A percentile compares a stretch with the other conserved stretches of the same genome.
Conservation (phyloP, 2,113 vertebrate species). For the Dicerorhinus sumatrensis region DNA sequence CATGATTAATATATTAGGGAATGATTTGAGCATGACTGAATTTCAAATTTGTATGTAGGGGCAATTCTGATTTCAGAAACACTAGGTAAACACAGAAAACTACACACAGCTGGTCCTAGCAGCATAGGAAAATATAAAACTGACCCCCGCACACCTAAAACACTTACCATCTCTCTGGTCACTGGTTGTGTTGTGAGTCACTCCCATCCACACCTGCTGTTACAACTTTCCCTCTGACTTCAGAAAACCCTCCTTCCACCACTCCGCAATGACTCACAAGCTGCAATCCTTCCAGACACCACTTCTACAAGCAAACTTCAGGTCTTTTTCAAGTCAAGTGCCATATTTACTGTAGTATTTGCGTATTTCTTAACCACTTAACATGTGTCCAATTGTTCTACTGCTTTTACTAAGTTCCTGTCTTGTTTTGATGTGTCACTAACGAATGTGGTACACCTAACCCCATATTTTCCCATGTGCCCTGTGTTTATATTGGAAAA, state of each 20-base stretch:
- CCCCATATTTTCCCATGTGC: not conserved
- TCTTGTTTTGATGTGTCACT: not conserved
- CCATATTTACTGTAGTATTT: not conserved
- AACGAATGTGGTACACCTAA: not conserved
- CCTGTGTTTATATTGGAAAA: not conserved
- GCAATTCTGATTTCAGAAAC: not conserved
- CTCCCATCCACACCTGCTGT: not conserved
- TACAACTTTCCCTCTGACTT: not conserved
- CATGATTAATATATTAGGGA: not conserved
- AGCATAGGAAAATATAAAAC: not conserved
- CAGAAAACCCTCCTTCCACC: not conserved
- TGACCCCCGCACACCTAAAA: not conserved
- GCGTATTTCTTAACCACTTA: not conserved
- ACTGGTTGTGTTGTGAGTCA: not conserved
- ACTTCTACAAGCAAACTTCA: not conserved
- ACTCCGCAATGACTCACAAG: not conserved
- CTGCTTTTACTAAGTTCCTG: not conserved
- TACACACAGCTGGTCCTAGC: not conserved
- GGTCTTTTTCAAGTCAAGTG: not conserved
- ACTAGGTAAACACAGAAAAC: conserved; percentile 5
- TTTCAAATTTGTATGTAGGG: not conserved
- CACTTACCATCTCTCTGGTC: not conserved
- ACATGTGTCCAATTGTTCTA: not conserved
- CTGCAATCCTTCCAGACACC: not conserved
- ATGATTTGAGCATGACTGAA: not conserved